Evolutionary conservation across 2,888 invertebrate species (phyloP).

Genomic region (Yponomeuta cagnagella): DNA sequence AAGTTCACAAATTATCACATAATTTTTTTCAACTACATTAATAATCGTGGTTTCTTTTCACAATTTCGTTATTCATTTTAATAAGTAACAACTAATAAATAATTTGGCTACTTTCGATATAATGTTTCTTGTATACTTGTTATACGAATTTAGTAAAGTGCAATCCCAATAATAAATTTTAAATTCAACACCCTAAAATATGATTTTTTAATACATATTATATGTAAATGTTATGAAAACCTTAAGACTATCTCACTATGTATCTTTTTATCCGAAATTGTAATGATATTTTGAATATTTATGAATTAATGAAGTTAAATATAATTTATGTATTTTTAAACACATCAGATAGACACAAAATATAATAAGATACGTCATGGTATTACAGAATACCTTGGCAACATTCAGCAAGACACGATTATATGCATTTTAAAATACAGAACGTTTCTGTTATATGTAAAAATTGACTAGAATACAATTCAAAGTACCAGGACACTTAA

Average conservation of each 20-base stretch:
- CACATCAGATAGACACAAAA: no score
- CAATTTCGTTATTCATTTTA: constrained; percentile 6
- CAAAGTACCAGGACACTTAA: constrained; percentile 30
- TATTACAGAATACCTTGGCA: neutral
- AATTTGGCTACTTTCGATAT: constrained; percentile 6
- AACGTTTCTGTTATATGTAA: constrained; percentile 19
- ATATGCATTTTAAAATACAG: constrained; percentile 2
- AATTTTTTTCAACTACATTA: constrained; percentile 5
- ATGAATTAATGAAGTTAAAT: neutral
- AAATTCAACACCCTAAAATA: constrained; percentile 26
- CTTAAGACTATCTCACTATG: constrained; percentile 37
- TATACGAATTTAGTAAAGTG: constrained; percentile 44
- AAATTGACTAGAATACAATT: constrained; percentile 59
- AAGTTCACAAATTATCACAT: constrained; percentile 6
- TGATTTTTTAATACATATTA: neutral
- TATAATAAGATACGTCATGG: no score
- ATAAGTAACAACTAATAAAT: constrained; percentile 5
- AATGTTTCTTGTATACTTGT: constrained; percentile 21
- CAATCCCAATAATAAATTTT: constrained; percentile 36
- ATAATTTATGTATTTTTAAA: no score
- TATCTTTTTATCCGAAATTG: neutral
- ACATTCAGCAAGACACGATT: neutral
- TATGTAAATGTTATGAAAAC: constrained; percentile 24
- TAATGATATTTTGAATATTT: constrained; percentile 9
- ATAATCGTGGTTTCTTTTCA: neutral